These are phyloP conservation scores for Epizoanthus stellaris DNA, from an alignment of 92 coral and sea anemone genomes.

Conservation along the genomic window DNA sequence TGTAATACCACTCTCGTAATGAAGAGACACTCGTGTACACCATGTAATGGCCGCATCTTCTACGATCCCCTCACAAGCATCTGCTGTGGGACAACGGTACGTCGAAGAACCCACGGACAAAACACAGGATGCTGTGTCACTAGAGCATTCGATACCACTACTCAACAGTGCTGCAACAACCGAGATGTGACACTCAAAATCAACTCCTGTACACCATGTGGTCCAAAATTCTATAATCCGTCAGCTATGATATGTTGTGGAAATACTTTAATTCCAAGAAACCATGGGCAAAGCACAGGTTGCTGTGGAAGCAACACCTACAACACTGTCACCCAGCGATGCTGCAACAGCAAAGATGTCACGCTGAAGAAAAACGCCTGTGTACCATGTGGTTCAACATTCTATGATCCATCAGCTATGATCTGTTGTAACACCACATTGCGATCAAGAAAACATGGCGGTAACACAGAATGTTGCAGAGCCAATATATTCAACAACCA, in stretches of 20 bases:
- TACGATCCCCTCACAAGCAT: not conserved
- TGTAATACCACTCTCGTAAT: not conserved
- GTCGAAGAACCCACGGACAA: not conserved
- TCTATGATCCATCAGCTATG: constrained; percentile 4
- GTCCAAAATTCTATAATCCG: constrained; percentile 3
- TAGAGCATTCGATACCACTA: not conserved
- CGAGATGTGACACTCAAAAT: constrained; percentile 6
- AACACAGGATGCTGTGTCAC: constrained; percentile 12
- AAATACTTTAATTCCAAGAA: not conserved
- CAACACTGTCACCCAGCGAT: not conserved
- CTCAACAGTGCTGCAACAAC: constrained; percentile 5
- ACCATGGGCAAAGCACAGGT: not conserved
- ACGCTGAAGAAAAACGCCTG: not conserved
- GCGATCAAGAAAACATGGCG: too few species aligned
- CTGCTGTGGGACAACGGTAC: constrained; percentile 17
- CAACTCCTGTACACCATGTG: constrained; percentile 8
- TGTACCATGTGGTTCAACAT: not conserved
- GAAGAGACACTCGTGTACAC: not conserved
- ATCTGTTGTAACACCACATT: not conserved
- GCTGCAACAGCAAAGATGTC: not conserved
- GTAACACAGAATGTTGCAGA: not conserved
- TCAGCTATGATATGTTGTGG: constrained; percentile 10
- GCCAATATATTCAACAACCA: not conserved
- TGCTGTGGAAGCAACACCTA: constrained; percentile 5
- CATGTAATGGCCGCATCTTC: constrained; percentile 14